Evolutionary conservation across 2,797 vertebrate species (phyloP), one percentile per base, ranked within the genome.

Genomic region (Characodon lateralis): DNA sequence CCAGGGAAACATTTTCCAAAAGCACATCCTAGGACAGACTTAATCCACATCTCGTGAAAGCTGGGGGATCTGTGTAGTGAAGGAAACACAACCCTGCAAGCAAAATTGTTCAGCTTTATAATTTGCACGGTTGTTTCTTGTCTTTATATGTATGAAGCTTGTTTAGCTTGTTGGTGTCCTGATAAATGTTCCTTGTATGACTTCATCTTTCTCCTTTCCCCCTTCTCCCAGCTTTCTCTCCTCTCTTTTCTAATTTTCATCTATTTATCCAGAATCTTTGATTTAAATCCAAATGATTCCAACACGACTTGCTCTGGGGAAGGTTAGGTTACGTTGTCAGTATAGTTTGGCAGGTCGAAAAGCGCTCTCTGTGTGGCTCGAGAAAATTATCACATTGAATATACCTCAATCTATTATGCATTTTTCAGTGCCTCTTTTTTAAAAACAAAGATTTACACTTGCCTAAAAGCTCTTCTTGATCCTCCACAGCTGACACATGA

Each of bases 201-300:
- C 63, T 22, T 41, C 24, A 39, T 68, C 6, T 68, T 68, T 43
- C 5, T 5, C 22, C 31, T 63, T 43, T 24, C 35, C 22, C 13
- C 35, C 35, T 66, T 41, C 22, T 41, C 63, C 63, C 9, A 12
- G 35, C 22, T 66, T 66, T 31, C 39, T 39, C 20, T 18, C 63
- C 20, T 28, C 66, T 46, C 66, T 16, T 69, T 24, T 69, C 41
- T 68, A 43, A 26, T 69, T 69, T 48, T n/a, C 9, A 10, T 71
- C 18, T 53, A 31, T 55, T 12, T 55, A 43, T 41, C 53, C 71
- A 56, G 63, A 66, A 66, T 66, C 35, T 28, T 50, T 71, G 24
- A 50, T 71, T 71, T 51, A 71, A 31, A 13, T 31, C 69, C 14
- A 71, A 71, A 51, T 65, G 48, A 48, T 51, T 71, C n/a, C 28